Conservation (phyloP, 1,140 invertebrate genomes). For the Zaprionus taronus region DNA sequence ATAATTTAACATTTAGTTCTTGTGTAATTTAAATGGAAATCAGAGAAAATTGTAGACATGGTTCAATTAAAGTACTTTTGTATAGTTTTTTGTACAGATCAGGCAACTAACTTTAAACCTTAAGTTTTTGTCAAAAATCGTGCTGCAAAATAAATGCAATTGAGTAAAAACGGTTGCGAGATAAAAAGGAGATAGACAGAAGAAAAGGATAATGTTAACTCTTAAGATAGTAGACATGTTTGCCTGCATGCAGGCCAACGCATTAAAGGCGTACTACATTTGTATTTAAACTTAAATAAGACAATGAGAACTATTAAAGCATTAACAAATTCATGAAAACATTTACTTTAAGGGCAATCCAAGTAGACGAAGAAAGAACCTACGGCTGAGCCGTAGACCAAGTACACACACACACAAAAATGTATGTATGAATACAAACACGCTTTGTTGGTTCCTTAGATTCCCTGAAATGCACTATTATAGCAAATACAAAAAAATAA, state of each 20-base stretch:
- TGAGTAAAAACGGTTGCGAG: not conserved
- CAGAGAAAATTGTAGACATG: conserved; percentile 14
- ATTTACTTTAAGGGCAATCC: conserved; percentile 26
- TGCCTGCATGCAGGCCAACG: conserved; percentile 16
- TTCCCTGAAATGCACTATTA: conserved; percentile 1
- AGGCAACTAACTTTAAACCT: conserved; percentile 44
- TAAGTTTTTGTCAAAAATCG: conserved; percentile 21
- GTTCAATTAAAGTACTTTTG: conserved; percentile 19
- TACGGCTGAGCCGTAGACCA: conserved; percentile 32
- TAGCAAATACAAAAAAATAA: conserved; percentile 13
- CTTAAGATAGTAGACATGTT: conserved; percentile 12
- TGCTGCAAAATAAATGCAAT: not conserved
- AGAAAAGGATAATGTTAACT: conserved; percentile 30
- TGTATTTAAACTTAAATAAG: conserved; percentile 46
- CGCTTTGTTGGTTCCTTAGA: conserved; percentile 26
- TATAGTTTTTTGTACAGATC: conserved; percentile 43
- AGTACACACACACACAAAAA: conserved; percentile 2
- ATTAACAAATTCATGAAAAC: conserved; percentile 20
- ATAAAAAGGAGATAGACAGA: not conserved
- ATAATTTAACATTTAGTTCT: conserved; percentile 19
- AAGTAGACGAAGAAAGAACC: conserved; percentile 4
- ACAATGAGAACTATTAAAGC: conserved; percentile 48
- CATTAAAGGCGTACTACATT: conserved; percentile 27
- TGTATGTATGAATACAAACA: not conserved
- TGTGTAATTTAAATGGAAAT: conserved; percentile 6